Conservation (phyloP, 2,797 vertebrate genomes). For the Oreortyx pictus region DNA sequence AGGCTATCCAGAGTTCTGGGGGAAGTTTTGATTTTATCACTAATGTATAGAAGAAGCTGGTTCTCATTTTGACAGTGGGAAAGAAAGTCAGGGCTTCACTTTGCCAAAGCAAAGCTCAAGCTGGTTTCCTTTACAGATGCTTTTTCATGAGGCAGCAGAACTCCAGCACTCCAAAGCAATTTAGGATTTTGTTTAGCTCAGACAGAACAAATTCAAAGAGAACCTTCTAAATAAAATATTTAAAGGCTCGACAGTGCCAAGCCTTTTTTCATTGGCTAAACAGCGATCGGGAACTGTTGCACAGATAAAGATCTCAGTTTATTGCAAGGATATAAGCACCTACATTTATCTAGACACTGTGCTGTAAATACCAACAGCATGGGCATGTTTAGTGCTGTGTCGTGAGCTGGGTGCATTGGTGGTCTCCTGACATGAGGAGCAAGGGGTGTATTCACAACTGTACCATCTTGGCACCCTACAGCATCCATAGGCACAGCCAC, state of each 20-base stretch:
- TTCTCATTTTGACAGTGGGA: background rate
- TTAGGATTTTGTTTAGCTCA: background rate
- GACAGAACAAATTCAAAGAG: background rate
- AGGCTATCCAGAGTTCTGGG: background rate
- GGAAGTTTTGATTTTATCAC: background rate
- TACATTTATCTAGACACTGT: background rate
- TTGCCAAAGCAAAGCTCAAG: background rate
- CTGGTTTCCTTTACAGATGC: background rate
- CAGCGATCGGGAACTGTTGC: background rate
- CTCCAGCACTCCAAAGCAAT: background rate
- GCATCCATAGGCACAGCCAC: fast-evolving
- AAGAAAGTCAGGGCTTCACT: background rate
- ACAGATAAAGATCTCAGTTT: background rate
- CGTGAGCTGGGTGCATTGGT: fast-evolving
- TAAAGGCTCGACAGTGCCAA: background rate
- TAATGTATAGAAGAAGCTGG: background rate
- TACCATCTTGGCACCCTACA: background rate
- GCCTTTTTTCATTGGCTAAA: background rate
- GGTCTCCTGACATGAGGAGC: background rate
- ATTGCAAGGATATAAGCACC: background rate
- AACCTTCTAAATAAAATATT: background rate
- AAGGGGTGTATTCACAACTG: background rate
- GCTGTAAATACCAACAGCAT: background rate
- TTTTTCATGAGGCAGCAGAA: background rate
- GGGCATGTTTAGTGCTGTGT: background rate